Conservation (phyloP, 2,888 invertebrate species). For the Fragum sueziense region DNA sequence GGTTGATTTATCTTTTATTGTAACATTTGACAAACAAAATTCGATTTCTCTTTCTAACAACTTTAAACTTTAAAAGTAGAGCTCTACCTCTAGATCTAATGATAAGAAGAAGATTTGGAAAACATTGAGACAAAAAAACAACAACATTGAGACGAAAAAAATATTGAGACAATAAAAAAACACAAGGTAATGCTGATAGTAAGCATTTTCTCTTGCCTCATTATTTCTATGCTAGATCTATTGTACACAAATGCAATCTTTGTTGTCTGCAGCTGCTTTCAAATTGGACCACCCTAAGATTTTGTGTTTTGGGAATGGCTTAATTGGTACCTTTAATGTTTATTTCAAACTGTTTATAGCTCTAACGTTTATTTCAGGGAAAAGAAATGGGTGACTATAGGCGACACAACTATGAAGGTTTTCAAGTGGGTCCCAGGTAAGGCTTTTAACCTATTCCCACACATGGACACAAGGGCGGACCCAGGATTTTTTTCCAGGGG, state of each 20-base stretch:
- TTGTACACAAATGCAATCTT: not conserved
- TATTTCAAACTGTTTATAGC: too few species aligned
- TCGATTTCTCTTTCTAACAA: too few species aligned
- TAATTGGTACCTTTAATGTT: too few species aligned
- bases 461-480: too few species aligned
- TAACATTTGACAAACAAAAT: too few species aligned
- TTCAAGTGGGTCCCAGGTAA: slow-evolving; percentile 97
- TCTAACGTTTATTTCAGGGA: slow-evolving; percentile 90
- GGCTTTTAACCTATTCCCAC: not conserved
- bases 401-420: slow-evolving; percentile 99
- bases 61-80: too few species aligned
- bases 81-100: too few species aligned
- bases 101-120: not conserved
- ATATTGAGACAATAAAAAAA: not conserved
- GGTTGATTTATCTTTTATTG: too few species aligned
- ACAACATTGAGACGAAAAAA: not conserved
- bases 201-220: not conserved
- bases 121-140: not conserved
- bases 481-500: too few species aligned
- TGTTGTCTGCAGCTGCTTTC: not conserved
- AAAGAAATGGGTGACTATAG: slow-evolving; percentile 99
- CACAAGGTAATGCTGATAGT: not conserved
- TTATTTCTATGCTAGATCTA: not conserved
- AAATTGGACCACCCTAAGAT: not conserved
- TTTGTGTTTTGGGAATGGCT: not conserved